phyloP scores from a whole-genome alignment of 2,888 invertebrate species.

The Chorisops tibialis region DNA sequence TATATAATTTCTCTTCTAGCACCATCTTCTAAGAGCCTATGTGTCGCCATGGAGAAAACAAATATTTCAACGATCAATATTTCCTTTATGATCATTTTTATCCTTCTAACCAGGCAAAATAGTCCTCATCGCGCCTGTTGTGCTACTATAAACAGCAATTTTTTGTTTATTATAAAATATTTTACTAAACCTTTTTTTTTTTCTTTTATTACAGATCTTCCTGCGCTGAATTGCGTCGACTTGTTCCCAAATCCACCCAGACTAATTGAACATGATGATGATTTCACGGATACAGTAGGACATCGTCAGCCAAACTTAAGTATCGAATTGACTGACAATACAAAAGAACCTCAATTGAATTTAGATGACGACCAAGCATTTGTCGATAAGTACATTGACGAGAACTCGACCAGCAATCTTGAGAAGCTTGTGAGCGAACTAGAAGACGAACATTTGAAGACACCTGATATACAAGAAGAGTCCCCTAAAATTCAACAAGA shows the following conservation, averaged over 20 bases:
- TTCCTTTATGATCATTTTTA: too few species aligned
- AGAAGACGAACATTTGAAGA: neutral
- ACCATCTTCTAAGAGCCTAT: too few species aligned
- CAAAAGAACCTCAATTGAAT: neutral
- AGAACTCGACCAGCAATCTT: too few species aligned
- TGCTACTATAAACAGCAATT: too few species aligned
- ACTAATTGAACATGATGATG: slow-evolving; percentile 22
- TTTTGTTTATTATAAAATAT: too few species aligned
- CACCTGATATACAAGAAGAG: neutral
- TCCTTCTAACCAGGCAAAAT: too few species aligned
- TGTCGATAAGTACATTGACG: neutral
- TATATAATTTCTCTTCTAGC: too few species aligned
- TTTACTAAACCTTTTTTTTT: neutral
- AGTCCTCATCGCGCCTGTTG: too few species aligned
- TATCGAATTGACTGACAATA: neutral
- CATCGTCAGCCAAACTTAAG: neutral
- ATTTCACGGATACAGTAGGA: neutral
- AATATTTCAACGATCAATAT: too few species aligned
- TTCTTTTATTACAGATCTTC: slow-evolving; percentile 33
- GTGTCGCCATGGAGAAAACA: too few species aligned
- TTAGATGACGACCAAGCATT: neutral
- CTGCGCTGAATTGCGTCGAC: slow-evolving; percentile 36
- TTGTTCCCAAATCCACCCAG: slow-evolving; percentile 38
- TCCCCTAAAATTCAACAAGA: too few species aligned
- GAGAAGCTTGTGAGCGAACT: neutral